A percentile compares a stretch with the other conserved stretches of the same genome.
phyloP scores from a whole-genome alignment of 2,797 vertebrate genomes.

The Miichthys miiuy region DNA sequence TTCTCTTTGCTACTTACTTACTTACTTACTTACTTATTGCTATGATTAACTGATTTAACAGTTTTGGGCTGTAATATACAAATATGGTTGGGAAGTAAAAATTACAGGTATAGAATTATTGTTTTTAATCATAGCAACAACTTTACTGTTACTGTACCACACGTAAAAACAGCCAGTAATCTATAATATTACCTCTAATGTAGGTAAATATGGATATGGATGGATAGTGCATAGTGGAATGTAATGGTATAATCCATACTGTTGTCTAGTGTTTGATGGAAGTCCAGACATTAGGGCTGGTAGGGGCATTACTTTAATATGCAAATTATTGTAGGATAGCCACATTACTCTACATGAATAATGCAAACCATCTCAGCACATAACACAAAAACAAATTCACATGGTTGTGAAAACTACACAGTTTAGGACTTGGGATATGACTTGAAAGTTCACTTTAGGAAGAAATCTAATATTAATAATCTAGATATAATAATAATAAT shows the following conservation, averaged over 20 bases:
- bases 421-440: neutral
- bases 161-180: neutral
- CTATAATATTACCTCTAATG: neutral
- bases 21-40: neutral
- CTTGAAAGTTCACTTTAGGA: neutral
- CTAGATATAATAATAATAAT: too few relatives aligned
- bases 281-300: neutral
- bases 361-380: constrained; percentile 1
- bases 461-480: too few relatives aligned
- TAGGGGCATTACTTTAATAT: neutral
- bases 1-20: constrained; percentile 32
- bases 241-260: neutral
- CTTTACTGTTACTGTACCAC: neutral
- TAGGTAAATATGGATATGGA: neutral
- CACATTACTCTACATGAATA: neutral
- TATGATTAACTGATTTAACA: constrained; percentile 38
- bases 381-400: neutral
- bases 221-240: neutral
- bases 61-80: neutral
- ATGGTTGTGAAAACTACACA: neutral
- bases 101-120: neutral
- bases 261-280: neutral
- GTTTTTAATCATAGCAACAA: neutral
- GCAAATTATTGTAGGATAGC: neutral
- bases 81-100: neutral